Base-by-base conservation (phyloP, 2,797 vertebrate species). In the Liparis tanakae region DNA sequence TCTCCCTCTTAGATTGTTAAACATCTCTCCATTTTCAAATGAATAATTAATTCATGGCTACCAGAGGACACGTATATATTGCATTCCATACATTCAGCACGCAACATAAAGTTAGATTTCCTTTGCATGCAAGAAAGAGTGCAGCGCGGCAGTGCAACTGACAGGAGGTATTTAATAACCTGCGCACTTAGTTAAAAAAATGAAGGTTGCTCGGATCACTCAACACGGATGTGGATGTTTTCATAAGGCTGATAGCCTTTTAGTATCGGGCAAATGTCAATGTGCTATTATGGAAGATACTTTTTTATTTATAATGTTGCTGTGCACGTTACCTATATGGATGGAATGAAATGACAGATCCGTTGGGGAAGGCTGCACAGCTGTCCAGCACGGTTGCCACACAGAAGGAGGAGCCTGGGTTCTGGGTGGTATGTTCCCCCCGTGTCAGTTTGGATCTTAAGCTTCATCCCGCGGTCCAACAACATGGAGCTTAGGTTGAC, bases 1-100 rank as follows among this genome's bases (percentile, higher is more conserved):
- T 86, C 78, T 75, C 67, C 71, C 68, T 88, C 61, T 78, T 67
- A 72, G 70, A 66, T 77, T 80, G 70, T 82, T 64, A 69, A 86
- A 82, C 78, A 79, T 81, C 64, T 74, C 73, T 89, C 63, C 56
- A 61, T 72, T 78, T 74, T 70, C 70, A 65, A 37, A 82, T 88
- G 69, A 87, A 91, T 87, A 82, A 88, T 85, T 67, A 57, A 90
- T 87, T 65, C 37, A 59, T 51, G 41, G 62, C 61, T 57, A 74
- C 33, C 2, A 10, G 56, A 72, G 58, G 50, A 82, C 66, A 73
- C 80, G 78, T 55, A 46, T 85, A 67, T 85, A 67, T 86, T 76
- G 53, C 25, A 83, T 82, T 67, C 61, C 25, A 58, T 75, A 70
- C 78, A 73, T 75, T 50, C 30, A 66, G 62, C 81, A 81, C 7